These are phyloP conservation scores for Sigmodon hispidus DNA, from an alignment of 2,113 vertebrate species.

Conservation along the genomic window DNA sequence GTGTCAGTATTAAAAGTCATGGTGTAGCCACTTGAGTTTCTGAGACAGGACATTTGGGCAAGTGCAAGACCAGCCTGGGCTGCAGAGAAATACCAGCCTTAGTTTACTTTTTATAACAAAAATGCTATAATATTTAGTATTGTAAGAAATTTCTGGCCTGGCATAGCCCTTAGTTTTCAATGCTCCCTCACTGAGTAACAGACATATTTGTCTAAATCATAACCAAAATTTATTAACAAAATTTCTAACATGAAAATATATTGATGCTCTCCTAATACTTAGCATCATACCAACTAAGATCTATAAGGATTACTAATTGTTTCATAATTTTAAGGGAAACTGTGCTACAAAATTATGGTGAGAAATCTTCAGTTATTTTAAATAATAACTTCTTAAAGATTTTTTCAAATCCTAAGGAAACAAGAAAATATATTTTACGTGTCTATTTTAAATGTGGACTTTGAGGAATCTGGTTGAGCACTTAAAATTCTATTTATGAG, in stretches of 20 bases:
- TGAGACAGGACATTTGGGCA: not conserved
- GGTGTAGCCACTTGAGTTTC: not conserved
- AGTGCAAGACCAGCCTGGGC: not conserved
- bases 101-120: not conserved
- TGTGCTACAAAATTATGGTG: not conserved
- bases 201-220: constrained; percentile 14
- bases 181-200: constrained; percentile 60
- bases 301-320: constrained; percentile 64
- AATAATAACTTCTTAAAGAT: constrained; percentile 11
- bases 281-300: constrained; percentile 57
- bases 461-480: not conserved
- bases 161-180: too few species aligned
- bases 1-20: not conserved
- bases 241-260: constrained; percentile 67
- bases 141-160: too few species aligned
- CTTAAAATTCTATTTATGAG: not conserved
- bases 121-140: not conserved
- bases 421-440: not conserved
- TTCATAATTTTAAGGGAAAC: constrained; percentile 67
- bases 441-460: not conserved
- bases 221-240: constrained; percentile 71
- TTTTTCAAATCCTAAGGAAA: not conserved
- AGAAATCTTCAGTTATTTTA: constrained; percentile 7
- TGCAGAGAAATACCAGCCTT: not conserved
- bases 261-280: constrained; percentile 45